phyloP scores from a whole-genome alignment of 2,797 vertebrate species.

The Tarsius wallacei region DNA sequence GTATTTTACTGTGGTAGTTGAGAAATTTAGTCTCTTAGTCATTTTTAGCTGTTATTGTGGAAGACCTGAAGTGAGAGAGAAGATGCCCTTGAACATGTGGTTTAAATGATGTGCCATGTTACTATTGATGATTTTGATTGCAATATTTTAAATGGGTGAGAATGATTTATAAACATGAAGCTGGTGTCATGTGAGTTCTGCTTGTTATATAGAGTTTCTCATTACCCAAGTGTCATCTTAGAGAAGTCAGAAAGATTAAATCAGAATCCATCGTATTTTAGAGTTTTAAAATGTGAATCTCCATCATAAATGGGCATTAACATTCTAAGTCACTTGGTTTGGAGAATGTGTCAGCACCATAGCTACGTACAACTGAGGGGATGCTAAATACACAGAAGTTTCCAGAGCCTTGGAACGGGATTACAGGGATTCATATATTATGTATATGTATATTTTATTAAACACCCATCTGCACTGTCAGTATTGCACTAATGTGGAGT shows the following conservation, averaged over 20 bases:
- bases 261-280: slow-evolving; percentile 59
- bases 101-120: slow-evolving; percentile 71
- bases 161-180: slow-evolving; percentile 71
- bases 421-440: slow-evolving; percentile 60
- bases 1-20: slow-evolving; percentile 83
- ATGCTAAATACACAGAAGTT: slow-evolving; percentile 86
- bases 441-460: slow-evolving; percentile 75
- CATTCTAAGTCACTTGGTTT: slow-evolving; percentile 88
- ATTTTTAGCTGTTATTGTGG: slow-evolving; percentile 80
- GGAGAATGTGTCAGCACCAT: slow-evolving; percentile 83
- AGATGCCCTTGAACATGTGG: slow-evolving; percentile 74
- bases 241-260: slow-evolving; percentile 68
- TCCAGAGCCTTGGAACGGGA: slow-evolving; percentile 79
- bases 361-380: slow-evolving; percentile 81
- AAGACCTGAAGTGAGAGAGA: slow-evolving; percentile 65
- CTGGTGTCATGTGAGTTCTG: slow-evolving; percentile 66
- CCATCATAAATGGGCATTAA: slow-evolving; percentile 90
- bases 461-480: slow-evolving; percentile 73
- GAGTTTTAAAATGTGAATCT: slow-evolving; percentile 91
- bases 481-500: slow-evolving; percentile 81
- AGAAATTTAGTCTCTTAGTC: slow-evolving; percentile 82
- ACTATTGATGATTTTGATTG: slow-evolving; percentile 63
- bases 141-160: slow-evolving; percentile 74
- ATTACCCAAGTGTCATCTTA: slow-evolving; percentile 64
- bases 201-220: slow-evolving; percentile 71